Evolutionary conservation across 2,888 invertebrate species (phyloP).

Genomic region (Drosophila niveifrons): DNA sequence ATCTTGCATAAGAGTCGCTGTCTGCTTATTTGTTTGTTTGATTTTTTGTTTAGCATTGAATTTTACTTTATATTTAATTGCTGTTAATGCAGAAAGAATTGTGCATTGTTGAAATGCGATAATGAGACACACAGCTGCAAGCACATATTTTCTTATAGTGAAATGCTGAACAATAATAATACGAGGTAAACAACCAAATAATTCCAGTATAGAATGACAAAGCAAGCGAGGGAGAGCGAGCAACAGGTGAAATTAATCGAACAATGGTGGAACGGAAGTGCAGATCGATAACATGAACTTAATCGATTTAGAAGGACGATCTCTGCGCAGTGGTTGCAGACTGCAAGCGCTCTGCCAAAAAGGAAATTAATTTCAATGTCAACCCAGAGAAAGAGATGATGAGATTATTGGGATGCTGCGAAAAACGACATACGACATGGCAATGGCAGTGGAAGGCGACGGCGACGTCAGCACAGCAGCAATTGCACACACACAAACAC

Average conservation of each 20-base stretch:
- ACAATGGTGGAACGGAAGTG: conserved; percentile 18
- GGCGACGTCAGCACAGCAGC: conserved; percentile 36
- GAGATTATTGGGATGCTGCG: conserved; percentile 41
- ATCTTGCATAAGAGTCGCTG: conserved; percentile 55
- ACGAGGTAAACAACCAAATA: conserved; percentile 21
- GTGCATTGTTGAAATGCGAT: conserved; percentile 28
- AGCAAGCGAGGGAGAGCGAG: conserved; percentile 9
- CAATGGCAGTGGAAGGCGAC: conserved; percentile 32
- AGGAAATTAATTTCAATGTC: conserved; percentile 47
- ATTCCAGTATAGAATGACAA: conserved; percentile 30
- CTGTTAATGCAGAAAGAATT: conserved; percentile 25
- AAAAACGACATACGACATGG: conserved; percentile 34
- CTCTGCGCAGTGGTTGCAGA: conserved; percentile 14
- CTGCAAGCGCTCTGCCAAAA: conserved; percentile 25
- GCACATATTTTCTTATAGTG: conserved; percentile 30
- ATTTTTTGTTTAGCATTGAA: conserved; percentile 31
- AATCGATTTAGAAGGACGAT: conserved; percentile 14
- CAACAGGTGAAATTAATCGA: conserved; percentile 52
- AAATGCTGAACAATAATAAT: conserved; percentile 23
- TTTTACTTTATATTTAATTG: conserved; percentile 34
- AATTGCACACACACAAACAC: conserved; percentile 24
- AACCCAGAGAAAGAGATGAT: conserved; percentile 23
- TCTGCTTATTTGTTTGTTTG: background rate
- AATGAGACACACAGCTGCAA: conserved; percentile 43
- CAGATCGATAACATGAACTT: conserved; percentile 41